Conservation (phyloP, 2,888 invertebrate species). For the Drosophila sordidapex region DNA sequence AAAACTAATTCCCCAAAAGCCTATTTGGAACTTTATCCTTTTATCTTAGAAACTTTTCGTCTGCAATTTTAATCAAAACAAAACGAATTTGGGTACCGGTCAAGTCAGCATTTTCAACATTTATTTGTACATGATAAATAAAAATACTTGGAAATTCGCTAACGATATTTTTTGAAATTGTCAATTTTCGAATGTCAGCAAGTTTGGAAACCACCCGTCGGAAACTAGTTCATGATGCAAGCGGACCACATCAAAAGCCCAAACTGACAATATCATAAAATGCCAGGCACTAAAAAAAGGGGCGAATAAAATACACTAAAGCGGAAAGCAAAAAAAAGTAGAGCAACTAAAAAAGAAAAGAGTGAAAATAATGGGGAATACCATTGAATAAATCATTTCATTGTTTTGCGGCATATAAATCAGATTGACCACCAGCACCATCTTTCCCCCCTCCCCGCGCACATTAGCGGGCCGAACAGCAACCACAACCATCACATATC, state of each 20-base stretch:
- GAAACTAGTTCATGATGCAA: constrained; percentile 38
- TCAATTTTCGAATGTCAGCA: not conserved
- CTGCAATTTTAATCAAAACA: not conserved
- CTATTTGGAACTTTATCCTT: not conserved
- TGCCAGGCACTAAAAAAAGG: constrained; percentile 25
- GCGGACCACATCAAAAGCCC: constrained; percentile 12
- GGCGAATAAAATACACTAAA: constrained; percentile 12
- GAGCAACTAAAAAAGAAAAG: constrained; percentile 16
- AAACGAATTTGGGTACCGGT: not conserved
- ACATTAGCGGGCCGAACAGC: constrained; percentile 40
- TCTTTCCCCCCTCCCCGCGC: constrained; percentile 20
- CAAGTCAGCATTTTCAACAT: not conserved
- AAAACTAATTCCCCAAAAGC: not conserved
- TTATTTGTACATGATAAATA: not conserved
- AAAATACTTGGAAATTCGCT: not conserved
- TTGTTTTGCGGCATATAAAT: constrained; percentile 71
- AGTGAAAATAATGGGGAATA: constrained; percentile 42
- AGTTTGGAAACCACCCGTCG: constrained; percentile 12
- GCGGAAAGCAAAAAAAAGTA: constrained; percentile 3
- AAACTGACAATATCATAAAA: constrained; percentile 38
- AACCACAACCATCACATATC: not conserved
- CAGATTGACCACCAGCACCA: constrained; percentile 48
- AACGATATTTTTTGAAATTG: not conserved
- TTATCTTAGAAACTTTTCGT: not conserved
- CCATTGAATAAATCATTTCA: constrained; percentile 65